Conservation (phyloP, 2,888 invertebrate genomes). For the Plusia festucae region DNA sequence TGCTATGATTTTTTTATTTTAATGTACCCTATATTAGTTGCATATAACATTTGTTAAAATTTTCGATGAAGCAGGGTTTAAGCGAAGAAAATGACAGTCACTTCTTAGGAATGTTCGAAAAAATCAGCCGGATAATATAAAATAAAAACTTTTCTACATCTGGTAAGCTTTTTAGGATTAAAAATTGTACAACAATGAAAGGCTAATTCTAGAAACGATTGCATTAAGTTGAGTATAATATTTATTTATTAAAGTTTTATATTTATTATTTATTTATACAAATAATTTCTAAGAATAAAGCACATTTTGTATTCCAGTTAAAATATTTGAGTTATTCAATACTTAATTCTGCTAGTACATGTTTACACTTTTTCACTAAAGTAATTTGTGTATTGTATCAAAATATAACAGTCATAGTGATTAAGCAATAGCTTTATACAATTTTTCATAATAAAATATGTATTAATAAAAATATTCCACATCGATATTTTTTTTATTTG, state of each 20-base stretch:
- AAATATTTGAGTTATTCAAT: not conserved
- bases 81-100: not conserved
- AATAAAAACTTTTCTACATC: not conserved
- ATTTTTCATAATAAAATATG: not conserved
- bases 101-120: no score
- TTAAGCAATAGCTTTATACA: constrained; percentile 1
- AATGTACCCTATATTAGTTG: no score
- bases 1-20: no score
- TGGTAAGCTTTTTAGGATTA: not conserved
- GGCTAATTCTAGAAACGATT: not conserved
- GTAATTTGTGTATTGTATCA: not conserved
- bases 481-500: no score
- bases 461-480: not conserved
- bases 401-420: not conserved
- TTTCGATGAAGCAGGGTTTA: not conserved
- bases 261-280: not conserved
- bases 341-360: not conserved
- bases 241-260: not conserved
- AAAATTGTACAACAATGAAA: not conserved
- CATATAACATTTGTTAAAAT: not conserved
- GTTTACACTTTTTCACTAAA: not conserved
- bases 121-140: no score
- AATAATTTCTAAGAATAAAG: not conserved
- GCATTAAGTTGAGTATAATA: not conserved
- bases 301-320: no score